These are phyloP conservation scores for Odontomachus brunneus DNA, from an alignment of 1,140 invertebrate species.

Conservation along the genomic window DNA sequence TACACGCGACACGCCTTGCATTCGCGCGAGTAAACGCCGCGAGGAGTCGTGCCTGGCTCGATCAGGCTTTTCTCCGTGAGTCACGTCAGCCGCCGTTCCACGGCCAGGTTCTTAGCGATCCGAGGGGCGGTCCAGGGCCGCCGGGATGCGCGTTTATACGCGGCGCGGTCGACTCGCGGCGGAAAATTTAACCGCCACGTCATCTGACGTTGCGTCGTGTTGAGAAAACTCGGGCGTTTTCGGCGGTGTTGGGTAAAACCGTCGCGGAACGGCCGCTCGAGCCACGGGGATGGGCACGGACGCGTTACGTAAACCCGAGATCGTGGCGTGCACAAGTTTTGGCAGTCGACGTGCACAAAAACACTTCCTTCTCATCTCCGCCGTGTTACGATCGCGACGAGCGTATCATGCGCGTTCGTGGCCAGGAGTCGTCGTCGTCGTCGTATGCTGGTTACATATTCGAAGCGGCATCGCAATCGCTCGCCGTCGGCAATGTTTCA, in stretches of 20 bases:
- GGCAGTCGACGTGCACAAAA: constrained; percentile 64
- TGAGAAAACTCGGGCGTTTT: constrained; percentile 52
- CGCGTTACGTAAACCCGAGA: constrained; percentile 69
- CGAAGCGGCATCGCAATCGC: constrained; percentile 22
- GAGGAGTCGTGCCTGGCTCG: too few species aligned
- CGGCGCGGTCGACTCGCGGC: constrained; percentile 4
- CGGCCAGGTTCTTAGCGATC: constrained; percentile 20
- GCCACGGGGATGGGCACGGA: too few species aligned
- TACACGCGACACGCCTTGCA: too few species aligned
- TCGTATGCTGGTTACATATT: background rate
- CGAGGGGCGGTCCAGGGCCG: background rate
- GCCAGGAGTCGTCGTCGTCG: too few species aligned
- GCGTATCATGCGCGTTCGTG: too few species aligned
- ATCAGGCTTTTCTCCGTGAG: constrained; percentile 29
- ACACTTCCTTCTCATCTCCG: constrained; percentile 53
- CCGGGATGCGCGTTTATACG: background rate
- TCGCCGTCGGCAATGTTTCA: background rate
- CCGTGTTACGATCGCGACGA: background rate
- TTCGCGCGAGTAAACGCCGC: too few species aligned
- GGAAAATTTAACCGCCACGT: constrained; percentile 73
- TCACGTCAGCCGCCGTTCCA: constrained; percentile 38
- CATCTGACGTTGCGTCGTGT: constrained; percentile 42
- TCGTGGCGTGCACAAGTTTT: constrained; percentile 67
- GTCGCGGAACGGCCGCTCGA: background rate
- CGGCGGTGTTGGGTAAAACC: constrained; percentile 44